Conservation (phyloP, 2,113 vertebrate species). For the Xiphophorus couchianus region DNA sequence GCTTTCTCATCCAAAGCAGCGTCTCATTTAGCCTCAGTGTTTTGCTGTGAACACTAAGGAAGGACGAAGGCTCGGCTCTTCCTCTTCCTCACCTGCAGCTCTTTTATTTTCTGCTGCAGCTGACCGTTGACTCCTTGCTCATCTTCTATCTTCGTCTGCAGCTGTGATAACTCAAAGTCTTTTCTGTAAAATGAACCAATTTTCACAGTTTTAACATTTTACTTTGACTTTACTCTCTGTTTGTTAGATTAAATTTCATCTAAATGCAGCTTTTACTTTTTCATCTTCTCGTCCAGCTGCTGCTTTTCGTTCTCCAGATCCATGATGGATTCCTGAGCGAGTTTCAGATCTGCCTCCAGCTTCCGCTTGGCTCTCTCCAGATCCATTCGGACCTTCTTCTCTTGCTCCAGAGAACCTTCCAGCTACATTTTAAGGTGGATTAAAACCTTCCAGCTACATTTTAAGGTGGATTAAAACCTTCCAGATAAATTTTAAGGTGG, state of each 20-base stretch:
- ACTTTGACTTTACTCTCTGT: not conserved
- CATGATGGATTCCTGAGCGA: constrained; percentile 50
- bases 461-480: no score
- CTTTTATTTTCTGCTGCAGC: constrained; percentile 71
- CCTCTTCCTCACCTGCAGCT: constrained; percentile 38
- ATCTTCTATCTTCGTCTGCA: constrained; percentile 66
- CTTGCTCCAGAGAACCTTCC: constrained; percentile 83
- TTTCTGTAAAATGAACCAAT: constrained; percentile 50
- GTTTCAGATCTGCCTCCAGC: constrained; percentile 58
- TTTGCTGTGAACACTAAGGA: not conserved
- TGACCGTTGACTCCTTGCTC: constrained; percentile 58
- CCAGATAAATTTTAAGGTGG: no score
- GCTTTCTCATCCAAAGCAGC: no score
- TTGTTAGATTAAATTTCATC: not conserved
- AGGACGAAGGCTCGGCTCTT: not conserved
- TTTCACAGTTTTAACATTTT: no score
- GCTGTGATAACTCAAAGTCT: constrained; percentile 70
- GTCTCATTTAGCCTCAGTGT: no score
- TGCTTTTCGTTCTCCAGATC: constrained; percentile 77
- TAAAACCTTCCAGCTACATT: no score
- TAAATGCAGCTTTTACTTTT: constrained; percentile 31
- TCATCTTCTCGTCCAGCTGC: constrained; percentile 79
- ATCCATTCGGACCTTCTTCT: constrained; percentile 85
- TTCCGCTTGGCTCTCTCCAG: constrained; percentile 57
- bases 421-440: constrained; percentile 2